Evolutionary conservation across 2,113 vertebrate genomes (phyloP), one percentile per base, ranked within the genome.

Genomic region (Chloroceryle aenea): DNA sequence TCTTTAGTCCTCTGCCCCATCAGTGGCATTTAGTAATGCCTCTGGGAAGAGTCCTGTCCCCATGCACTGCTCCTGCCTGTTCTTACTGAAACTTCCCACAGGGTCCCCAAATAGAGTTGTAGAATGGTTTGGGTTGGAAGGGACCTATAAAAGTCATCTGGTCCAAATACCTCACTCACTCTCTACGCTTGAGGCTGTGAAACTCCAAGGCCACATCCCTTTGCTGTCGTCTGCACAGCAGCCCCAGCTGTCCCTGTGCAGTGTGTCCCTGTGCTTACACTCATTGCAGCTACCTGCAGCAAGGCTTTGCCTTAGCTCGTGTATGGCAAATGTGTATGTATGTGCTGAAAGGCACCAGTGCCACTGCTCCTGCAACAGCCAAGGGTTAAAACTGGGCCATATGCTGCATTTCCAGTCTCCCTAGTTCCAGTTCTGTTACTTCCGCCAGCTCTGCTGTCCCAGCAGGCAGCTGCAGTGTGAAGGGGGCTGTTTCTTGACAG

Each of bases 321-420:
- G 18, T 20, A 12, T 14, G 34, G 64, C 29, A 68, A 14, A 47
- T 23, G 47, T 67, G 42, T 3, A 34, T 0, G 1, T 0, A 1
- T 7, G 25, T 6, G 2, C 53, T 47, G 21, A n/a, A 45, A 6
- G 43, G 2, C 42, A 22, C 12, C 0, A 0, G 75, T 10, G 40
- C 5, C 2, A 0, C 10, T 4, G 26, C 21, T 68, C 4, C 67
- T 43, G 75, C 36, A 29, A 14, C 55, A 83, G 40, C 48, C 29
- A 0, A 0, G 7, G n/a, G 12, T 42, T 42, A 27, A 58, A 74
- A n/a, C 15, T 2, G 48, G 27, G 21, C 18, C 40, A 3, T 8
- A 7, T 0, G 0, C 23, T 30, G 50, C 14, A 2, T 40, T n/a
- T 26, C 34, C 62, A 48, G 69, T 34, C 38, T 75, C 34, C 36